Base-by-base conservation (phyloP, 2,888 invertebrate species). In the Zygothrica quintamaculata region DNA sequence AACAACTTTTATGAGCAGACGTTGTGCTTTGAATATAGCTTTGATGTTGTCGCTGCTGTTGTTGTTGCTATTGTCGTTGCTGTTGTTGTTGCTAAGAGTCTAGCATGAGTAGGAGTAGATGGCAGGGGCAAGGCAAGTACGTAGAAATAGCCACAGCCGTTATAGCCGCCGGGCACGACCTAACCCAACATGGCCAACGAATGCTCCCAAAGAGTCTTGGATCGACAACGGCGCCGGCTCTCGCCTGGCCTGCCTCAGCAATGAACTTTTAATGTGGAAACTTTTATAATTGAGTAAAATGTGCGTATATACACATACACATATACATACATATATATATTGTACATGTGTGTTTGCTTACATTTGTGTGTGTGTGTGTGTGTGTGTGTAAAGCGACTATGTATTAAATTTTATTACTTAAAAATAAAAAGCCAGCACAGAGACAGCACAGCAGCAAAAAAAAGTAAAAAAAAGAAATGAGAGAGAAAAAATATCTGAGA, bases 271-370 rank as follows among this genome's bases (percentile, higher is more conserved):
- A 88, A 88, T 89, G 85, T 87, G 74, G 68, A 87, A 89, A 88
- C 85, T 89, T 88, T 88, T 88, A 81, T 82, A 88, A 88, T 87
- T 89, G 87, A 87, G 82, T 87, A 80, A 84, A 89, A 88, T 79
- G 67, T 74, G 73, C 74, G 73, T 74, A 48, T 71, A n/a, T n/a
- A n/a, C n/a, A 65, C 53, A 65, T 61, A 37, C 15, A 37, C 3
- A 37, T 37, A 15, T 37, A 48, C 44, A 57, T 57, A 56, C 44
- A 48, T 13, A 55, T 15, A 58, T 56, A 51, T 52, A 55, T 57
- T 66, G 48, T 60, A 40, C 44, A 33, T 61, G 48, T 46, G 56
- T 48, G 50, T 48, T 3, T 36, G 36, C 16, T 22, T 26, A 34
- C 34, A 12, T 11, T 29, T 29, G 22, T 36, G 13, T 29, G 46